These are phyloP conservation scores for Paedocypris micromegethes DNA, from an alignment of 2,797 vertebrate genomes.

Conservation along the genomic window DNA sequence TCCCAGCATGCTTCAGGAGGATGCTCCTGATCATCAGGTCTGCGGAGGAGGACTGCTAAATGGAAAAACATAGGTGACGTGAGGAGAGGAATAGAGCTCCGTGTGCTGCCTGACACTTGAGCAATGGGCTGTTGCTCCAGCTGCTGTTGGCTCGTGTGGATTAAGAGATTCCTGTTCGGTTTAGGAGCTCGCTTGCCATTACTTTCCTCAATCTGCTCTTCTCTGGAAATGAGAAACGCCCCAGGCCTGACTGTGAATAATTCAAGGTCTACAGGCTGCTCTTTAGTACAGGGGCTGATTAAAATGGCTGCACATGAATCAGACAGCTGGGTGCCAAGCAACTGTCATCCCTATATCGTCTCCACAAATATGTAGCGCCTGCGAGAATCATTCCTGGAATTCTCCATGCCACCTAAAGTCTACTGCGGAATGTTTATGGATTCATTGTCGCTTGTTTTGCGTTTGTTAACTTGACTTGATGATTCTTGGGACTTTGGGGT, in stretches of 20 bases:
- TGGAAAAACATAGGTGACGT: constrained; percentile 23
- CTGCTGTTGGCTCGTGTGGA: constrained; percentile 51
- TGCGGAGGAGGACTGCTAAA: constrained; percentile 91
- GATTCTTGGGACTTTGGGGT: too few relatives aligned
- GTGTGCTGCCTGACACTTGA: constrained; percentile 51
- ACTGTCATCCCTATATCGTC: constrained; percentile 55
- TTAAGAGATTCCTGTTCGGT: constrained; percentile 56
- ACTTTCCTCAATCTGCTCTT: constrained; percentile 50
- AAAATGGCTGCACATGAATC: constrained; percentile 67
- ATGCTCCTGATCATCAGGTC: constrained; percentile 99
- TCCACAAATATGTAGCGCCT: constrained; percentile 17
- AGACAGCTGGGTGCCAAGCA: constrained; percentile 52
- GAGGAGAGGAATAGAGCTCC: constrained; percentile 55
- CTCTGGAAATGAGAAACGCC: constrained; percentile 65
- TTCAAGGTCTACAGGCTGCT: constrained; percentile 66
- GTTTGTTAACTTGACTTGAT: too few relatives aligned
- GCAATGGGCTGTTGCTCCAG: constrained; percentile 48
- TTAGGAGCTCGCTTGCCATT: constrained; percentile 54
- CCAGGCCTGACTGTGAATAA: constrained; percentile 61
- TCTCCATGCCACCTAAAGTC: neutral
- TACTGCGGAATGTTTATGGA: too few relatives aligned
- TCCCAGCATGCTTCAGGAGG: constrained; percentile 91
- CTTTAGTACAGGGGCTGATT: constrained; percentile 70
- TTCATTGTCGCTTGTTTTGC: too few relatives aligned
- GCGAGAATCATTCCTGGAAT: neutral